Evolutionary conservation across 2,888 invertebrate species (phyloP), one percentile per base, ranked within the genome.

Genomic region (Philereme vetulata): DNA sequence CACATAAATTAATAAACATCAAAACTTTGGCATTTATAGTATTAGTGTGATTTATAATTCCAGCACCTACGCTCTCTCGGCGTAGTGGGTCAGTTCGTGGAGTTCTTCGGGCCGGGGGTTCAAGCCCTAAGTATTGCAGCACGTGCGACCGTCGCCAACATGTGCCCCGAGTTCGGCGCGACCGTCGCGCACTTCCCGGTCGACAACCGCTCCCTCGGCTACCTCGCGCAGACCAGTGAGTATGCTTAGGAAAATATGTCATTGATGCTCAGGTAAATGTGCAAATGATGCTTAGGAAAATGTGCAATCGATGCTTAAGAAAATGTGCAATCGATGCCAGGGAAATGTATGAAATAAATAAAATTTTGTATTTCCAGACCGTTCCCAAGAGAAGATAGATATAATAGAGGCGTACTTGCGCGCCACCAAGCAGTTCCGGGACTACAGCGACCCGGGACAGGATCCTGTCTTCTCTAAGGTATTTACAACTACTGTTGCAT

Each of bases 71-170:
- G 99, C 10, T 96, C 97, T 72, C 84, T 98, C 50, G 99, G 99
- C 43, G 99, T 99, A 5, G 99, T 99, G 54, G 98, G 98, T 4
- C 99, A 99, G 81, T 99, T 99, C 90, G 99, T 99, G 4, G 99
- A 99, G 90, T 99, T 99, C 92, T 99, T 96, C 86, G 99, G 99
- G 0, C 96, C 98, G 0, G 99, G 99, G 3, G 98, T 99, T 4
- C 86, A 95, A 0, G 96, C 96, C 57, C 89, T 99, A 4, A 98
- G 98, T 56, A 98, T 99, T 64, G 99, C 99, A 0, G 99, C 99
- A 91, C 93, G 99, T 47, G 98, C 99, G 0, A 99, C 99, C 0
- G 98, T 99, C 56, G 97, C 98, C 69, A 99, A 99, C 92, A 99
- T 99, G 99, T 98, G 98, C 79, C 99, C 99, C 0, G 92, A 92